Percentiles rank a stretch among this genome's conserved stretches.
phyloP scores from a whole-genome alignment of 2,113 vertebrate species.

The Clarias gariepinus region DNA sequence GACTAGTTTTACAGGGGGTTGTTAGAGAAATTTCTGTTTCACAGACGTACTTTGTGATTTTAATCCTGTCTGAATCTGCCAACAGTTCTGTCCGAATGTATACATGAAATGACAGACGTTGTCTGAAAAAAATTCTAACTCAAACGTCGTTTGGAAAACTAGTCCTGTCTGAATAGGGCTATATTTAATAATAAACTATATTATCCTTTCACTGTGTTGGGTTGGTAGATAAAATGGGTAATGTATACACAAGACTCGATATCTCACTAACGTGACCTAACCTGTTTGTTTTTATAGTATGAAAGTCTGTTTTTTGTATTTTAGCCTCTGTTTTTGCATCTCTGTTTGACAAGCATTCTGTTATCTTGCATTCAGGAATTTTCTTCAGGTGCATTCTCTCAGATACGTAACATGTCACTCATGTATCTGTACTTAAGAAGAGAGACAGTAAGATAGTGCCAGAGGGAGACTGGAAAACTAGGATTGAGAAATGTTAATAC shows the following conservation, averaged over 20 bases:
- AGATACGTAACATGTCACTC: neutral
- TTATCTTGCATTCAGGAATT: neutral
- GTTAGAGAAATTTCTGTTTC: too few species aligned
- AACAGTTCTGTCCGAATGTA: too few species aligned
- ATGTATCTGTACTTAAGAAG: neutral
- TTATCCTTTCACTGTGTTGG: neutral
- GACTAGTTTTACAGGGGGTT: too few species aligned
- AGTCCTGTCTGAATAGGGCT: too few species aligned
- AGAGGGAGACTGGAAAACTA: neutral
- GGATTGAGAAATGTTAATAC: neutral
- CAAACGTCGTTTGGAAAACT: too few species aligned
- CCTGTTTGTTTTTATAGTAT: too few species aligned
- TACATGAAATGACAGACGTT: too few species aligned
- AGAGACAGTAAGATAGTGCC: neutral
- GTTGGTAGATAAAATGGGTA: neutral
- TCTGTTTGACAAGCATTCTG: neutral
- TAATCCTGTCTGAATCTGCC: too few species aligned
- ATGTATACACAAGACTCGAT: neutral
- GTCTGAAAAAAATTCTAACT: too few species aligned
- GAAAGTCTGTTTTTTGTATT: neutral
- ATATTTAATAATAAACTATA: neutral
- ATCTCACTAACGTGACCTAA: neutral
- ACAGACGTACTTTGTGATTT: too few species aligned
- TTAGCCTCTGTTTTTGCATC: neutral
- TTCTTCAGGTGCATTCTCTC: neutral